Evolutionary conservation across 2,888 invertebrate genomes (phyloP).

Genomic region (Galerucella calmariensis): DNA sequence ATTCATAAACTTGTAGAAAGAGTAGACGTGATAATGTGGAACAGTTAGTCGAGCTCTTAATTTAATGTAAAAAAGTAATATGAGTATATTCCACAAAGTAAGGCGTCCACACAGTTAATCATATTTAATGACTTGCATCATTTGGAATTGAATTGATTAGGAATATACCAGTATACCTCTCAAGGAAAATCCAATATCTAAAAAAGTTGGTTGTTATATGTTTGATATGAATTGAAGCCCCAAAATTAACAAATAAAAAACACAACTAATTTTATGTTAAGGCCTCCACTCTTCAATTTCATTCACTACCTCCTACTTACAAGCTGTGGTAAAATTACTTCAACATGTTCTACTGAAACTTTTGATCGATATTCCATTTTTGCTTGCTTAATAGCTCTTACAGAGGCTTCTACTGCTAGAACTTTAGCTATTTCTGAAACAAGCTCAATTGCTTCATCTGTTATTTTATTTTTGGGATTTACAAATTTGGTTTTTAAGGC

Average conservation of each 20-base stretch:
- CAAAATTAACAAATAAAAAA: no score
- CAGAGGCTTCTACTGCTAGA: conserved; percentile 68
- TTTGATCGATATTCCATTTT: conserved; percentile 64
- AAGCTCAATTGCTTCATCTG: conserved; percentile 68
- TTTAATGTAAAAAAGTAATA: no score
- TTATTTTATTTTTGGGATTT: conserved; percentile 69
- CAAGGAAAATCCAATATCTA: conserved; percentile 46
- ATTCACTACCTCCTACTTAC: conserved; percentile 57
- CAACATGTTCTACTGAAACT: conserved; percentile 69
- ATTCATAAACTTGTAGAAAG: no score
- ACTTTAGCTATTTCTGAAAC: conserved; percentile 69
- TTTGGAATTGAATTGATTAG: neutral
- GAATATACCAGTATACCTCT: neutral
- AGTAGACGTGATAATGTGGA: no score
- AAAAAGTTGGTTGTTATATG: conserved; percentile 23
- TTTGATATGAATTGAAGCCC: no score
- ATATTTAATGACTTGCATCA: no score
- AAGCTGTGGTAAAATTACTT: conserved; percentile 70
- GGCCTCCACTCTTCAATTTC: no score
- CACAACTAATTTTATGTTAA: neutral
- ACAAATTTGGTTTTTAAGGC: conserved; percentile 67
- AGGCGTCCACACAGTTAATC: no score
- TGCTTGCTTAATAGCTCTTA: conserved; percentile 68
- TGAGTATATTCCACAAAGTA: no score
- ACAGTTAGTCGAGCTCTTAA: no score